phyloP scores from a whole-genome alignment of 2,797 vertebrate species.

The Telmatherina bonti region DNA sequence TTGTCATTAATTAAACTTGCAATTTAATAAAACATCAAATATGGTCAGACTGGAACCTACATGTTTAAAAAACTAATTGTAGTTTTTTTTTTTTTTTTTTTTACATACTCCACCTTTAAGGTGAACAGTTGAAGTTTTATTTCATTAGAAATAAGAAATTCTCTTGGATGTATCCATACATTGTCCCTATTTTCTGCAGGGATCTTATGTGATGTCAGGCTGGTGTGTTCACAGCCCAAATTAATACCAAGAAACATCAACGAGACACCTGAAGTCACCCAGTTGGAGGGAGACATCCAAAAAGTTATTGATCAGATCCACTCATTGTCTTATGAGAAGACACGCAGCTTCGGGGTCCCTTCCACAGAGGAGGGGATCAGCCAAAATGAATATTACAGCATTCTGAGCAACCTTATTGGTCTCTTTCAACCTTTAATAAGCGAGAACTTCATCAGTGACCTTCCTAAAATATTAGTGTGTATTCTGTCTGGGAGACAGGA shows the following conservation, averaged over 20 bases:
- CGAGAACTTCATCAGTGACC: conserved; percentile 65
- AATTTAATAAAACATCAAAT: no score
- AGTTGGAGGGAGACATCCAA: conserved; percentile 65
- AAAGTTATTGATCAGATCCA: conserved; percentile 66
- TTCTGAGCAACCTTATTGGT: conserved; percentile 60
- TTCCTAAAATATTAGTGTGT: conserved; percentile 78
- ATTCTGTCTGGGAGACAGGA: conserved; percentile 73
- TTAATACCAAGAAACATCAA: conserved; percentile 25
- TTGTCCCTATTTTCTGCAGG: conserved; percentile 44
- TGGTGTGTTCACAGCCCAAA: conserved; percentile 43
- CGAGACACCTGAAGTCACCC: neutral
- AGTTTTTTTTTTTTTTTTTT: no score
- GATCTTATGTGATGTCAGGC: conserved; percentile 41
- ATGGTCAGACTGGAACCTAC: no score
- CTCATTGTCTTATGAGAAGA: conserved; percentile 46
- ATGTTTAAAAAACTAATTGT: no score
- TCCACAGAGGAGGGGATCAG: conserved; percentile 27
- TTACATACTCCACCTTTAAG: no score
- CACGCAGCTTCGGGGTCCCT: conserved; percentile 6
- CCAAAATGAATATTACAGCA: conserved; percentile 55
- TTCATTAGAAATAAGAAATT: neutral
- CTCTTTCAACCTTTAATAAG: conserved; percentile 60
- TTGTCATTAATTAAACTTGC: no score
- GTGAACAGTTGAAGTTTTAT: neutral
- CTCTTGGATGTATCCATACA: no score